A percentile compares a stretch with the other conserved stretches of the same genome.
Conservation (phyloP, 64 coral and sea anemone species). For the Astreopora myriophthalma region DNA sequence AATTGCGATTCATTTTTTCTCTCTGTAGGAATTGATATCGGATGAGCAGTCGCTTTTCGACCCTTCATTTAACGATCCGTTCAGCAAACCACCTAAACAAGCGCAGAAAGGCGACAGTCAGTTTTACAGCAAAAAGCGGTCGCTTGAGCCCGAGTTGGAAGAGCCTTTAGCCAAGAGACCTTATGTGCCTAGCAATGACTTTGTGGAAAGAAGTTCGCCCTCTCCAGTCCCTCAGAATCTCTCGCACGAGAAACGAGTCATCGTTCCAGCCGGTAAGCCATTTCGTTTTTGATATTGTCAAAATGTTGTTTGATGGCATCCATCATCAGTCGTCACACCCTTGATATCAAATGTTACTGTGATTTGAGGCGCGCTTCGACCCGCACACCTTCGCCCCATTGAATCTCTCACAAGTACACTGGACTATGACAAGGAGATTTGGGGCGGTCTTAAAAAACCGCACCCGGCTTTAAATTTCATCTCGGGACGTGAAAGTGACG, state of each 20-base stretch:
- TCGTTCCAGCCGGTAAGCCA: constrained; percentile 93
- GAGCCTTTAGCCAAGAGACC: constrained; percentile 86
- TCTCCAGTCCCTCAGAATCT: constrained; percentile 86
- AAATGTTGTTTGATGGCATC: constrained; percentile 50
- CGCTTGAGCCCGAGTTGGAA: constrained; percentile 82
- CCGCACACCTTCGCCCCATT: neutral
- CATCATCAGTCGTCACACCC: constrained; percentile 69
- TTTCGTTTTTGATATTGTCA: constrained; percentile 30
- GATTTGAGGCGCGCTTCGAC: constrained; percentile 6
- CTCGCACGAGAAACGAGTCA: constrained; percentile 90
- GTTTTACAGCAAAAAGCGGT: constrained; percentile 82
- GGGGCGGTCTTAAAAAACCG: constrained; percentile 24
- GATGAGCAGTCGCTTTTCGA: constrained; percentile 99
- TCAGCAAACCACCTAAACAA: constrained; percentile 85
- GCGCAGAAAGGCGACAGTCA: constrained; percentile 64
- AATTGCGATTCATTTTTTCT: neutral
- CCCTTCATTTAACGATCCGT: constrained; percentile 86
- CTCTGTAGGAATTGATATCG: constrained; percentile 70
- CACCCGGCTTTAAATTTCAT: neutral
- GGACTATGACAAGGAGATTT: neutral
- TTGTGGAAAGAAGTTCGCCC: constrained; percentile 87
- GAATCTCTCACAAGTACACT: neutral
- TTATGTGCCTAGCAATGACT: constrained; percentile 89
- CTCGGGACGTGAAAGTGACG: constrained; percentile 1
- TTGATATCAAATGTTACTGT: constrained; percentile 4